Evolutionary conservation across 2,888 invertebrate species (phyloP).

Genomic region (Phymatocera aterrima): DNA sequence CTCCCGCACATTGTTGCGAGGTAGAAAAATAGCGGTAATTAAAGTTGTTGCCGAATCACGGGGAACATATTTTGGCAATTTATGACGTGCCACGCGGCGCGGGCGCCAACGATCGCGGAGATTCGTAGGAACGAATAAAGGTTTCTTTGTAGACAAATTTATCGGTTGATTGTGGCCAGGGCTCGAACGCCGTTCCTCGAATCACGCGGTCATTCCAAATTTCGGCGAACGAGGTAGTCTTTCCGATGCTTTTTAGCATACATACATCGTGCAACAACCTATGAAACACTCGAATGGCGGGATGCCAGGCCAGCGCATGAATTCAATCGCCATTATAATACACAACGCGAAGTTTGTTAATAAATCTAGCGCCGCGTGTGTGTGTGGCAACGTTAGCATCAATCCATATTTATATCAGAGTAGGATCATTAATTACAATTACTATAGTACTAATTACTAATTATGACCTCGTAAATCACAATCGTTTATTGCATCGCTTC

Average conservation of each 20-base stretch:
- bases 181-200: background rate
- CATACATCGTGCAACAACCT: background rate
- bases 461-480: conserved; percentile 64
- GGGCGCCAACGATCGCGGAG: conserved; percentile 20
- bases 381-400: conserved; percentile 50
- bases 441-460: conserved; percentile 62
- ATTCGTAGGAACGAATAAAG: background rate
- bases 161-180: conserved; percentile 12
- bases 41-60: conserved; percentile 61
- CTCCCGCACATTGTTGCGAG: conserved; percentile 62
- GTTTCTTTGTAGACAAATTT: conserved; percentile 27
- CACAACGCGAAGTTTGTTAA: background rate
- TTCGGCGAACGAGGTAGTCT: no score
- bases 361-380: background rate
- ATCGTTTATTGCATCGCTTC: conserved; percentile 60
- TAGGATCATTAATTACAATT: conserved; percentile 61
- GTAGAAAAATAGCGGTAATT: conserved; percentile 67
- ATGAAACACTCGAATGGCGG: background rate
- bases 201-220: background rate
- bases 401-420: conserved; percentile 63
- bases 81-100: conserved; percentile 43
- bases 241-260: background rate
- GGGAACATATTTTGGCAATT: conserved; percentile 46
- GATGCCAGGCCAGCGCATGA: conserved; percentile 5
- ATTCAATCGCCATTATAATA: conserved; percentile 33